Base-by-base conservation (phyloP, 2,113 vertebrate species). In the Steatornis caripensis region DNA sequence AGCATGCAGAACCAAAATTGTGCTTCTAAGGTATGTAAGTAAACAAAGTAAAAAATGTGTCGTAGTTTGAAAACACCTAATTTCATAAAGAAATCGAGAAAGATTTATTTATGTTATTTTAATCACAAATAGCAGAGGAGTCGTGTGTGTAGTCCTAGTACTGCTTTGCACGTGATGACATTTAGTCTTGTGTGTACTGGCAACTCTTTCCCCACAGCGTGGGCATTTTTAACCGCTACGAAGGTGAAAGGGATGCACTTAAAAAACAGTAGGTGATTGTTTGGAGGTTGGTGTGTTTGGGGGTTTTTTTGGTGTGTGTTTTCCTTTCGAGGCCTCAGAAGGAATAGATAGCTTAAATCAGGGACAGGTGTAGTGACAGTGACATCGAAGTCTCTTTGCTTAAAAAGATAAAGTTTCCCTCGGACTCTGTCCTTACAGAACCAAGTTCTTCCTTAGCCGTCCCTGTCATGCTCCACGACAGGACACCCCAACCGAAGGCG, bases 401-500 rank as follows among this genome's bases (percentile, higher is more conserved):
- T 60, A 60, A 76, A 37, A 48, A 48, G 17, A 34, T 45, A 26
- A 51, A 23, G 49, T 53, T 71, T 71, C 48, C 15, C 26, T 71
- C 49, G 12, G 34, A 22, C 11, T 21, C 34, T 57, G 32, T 45
- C 29, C 13, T 30, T n/a, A 20, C 34, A 29, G 32, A 58, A 22
- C 27, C 21, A 23, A 12, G 37, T 60, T 78, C 17, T 60, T 74
- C 34, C 45, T 54, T 78, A 27, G 34, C 36, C 57, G 5, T 78
- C 3, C 1, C 29, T 32, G 24, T 48, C 55, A 70, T 57, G 49
- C 39, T 61, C 49, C 12, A 0, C 41, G 45, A 14, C n/a, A 41
- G n/a, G 53, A 14, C 1, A 0, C 58, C 32, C 18, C 49, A 41
- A 2, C 43, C 1, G 1, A 65, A 48, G 49, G 5, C 26, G 27